Base-by-base conservation (phyloP, 2,888 invertebrate genomes). In the Congeria kusceri region DNA sequence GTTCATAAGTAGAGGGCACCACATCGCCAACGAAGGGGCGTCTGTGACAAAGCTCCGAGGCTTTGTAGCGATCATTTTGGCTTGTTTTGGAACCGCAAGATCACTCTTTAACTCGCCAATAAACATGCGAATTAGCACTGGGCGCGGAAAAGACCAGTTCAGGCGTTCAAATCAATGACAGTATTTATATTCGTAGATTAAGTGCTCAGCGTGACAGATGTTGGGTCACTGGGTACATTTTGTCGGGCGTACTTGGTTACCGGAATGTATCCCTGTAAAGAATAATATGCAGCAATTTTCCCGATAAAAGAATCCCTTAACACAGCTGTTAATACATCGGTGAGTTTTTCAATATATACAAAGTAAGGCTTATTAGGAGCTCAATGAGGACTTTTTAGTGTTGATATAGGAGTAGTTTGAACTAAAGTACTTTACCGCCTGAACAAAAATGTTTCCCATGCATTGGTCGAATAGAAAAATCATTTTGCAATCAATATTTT, bases 341-440 rank as follows among this genome's bases (percentile, higher is more conserved):
- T 32, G 44, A 28, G 47, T 25, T 25, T 78, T 79, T 75, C 70
- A 71, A 67, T 63, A 74, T 71, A 73, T 80, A 80, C 80, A 80
- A 80, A 68, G 72, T 69, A 62, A 59, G 72, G 65, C 69, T 69
- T 68, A 72, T 64, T 73, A 65, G 72, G 44, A 56, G 20, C 53
- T 72, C 56, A 53, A 57, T 58, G 58, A 63, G 56, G 23, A 68
- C 68, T 63, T 73, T 25, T 76, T 39, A 63, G 44, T 46, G 23
- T 20, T 28, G 47, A 66, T 64, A 58, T 15, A 57, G 64, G 58
- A 64, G 58, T 46, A 64, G 64, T 72, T 72, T 63, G 25, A 57
- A 64, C 64, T 64, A 58, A 65, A 58, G 57, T 57, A 58, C 57
- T 9, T 25, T 28, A 32, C 27, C 29, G 28, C 20, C 11, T 64